Evolutionary conservation across 2,113 vertebrate species (phyloP), one percentile per base, ranked within the genome.

Genomic region (Piliocolobus tephrosceles): DNA sequence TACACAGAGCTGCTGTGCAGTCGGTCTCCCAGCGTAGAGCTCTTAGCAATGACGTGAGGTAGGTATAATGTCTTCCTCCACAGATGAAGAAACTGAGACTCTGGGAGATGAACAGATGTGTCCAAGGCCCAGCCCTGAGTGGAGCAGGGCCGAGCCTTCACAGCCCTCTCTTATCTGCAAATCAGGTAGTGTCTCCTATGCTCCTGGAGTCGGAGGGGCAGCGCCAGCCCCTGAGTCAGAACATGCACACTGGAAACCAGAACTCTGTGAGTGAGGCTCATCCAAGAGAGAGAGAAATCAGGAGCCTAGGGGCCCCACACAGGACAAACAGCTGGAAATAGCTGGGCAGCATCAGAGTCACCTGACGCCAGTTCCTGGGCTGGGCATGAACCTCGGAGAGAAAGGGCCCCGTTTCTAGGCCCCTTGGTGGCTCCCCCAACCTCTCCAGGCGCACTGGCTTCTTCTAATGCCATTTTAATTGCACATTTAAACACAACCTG

Each of bases 391-490:
- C 38, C 20, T 58, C 64, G 76, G 55, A n/a, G 3, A 55, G 47
- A 57, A 30, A 0, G 6, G 52, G 27, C 6, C 50, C 70, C 18
- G 20, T 22, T 70, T 35, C 55, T 1, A 11, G 35, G 45, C 32
- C 45, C 50, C 12, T 13, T 3, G 0, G 73, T 12, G 8, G 43
- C 75, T 38, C 25, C 38, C 58, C 13, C 22, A 61, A n/a, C 52
- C 47, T 87, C 82, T 83, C 32, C 61, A 84, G 68, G 35, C 18
- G 4, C 78, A 10, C 0, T 38, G 35, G 35, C 64, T 66, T 61
- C 82, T 84, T 76, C 90, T 45, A 75, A 91, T 70, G 87, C 72
- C 50, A 2, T 91, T 98, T 90, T 95, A 97, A 95, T 95, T 96
- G 52, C 72, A 50, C 68, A 43, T 92, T 75, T 73, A 93, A 94